phyloP scores from a whole-genome alignment of 2,113 vertebrate species.

The Paraplagusia blochii region DNA sequence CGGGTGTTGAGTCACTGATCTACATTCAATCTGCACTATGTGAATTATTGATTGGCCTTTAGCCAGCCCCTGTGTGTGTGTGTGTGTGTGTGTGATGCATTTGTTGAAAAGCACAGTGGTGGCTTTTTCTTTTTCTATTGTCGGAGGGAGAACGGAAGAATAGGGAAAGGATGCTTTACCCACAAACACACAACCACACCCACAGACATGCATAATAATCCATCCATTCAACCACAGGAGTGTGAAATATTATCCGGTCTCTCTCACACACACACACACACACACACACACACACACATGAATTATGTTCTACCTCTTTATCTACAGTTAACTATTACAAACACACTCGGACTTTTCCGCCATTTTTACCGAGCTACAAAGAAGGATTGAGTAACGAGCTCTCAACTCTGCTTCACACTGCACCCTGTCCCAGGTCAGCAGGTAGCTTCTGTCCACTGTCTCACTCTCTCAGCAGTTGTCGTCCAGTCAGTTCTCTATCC shows the following conservation, averaged over 20 bases:
- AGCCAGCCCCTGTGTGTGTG: slow-evolving; percentile 37
- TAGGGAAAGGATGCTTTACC: background rate
- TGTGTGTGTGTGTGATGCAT: slow-evolving; percentile 25
- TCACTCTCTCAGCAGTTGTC: too few species aligned
- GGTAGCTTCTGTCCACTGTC: too few species aligned
- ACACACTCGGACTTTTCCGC: background rate
- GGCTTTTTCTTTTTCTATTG: slow-evolving; percentile 23
- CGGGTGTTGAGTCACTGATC: slow-evolving; percentile 67
- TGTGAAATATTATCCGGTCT: background rate
- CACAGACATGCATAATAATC: background rate
- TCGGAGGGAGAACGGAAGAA: slow-evolving; percentile 7
- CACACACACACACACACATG: background rate
- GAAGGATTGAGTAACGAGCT: too few species aligned
- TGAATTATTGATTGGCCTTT: slow-evolving; percentile 71
- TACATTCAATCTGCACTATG: slow-evolving; percentile 66
- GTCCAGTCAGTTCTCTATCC: too few species aligned
- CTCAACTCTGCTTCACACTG: too few species aligned
- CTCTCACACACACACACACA: background rate
- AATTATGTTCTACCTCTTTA: too few species aligned
- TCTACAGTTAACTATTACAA: background rate
- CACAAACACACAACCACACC: background rate
- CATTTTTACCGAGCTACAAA: too few species aligned
- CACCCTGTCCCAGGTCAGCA: too few species aligned
- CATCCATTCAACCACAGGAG: slow-evolving; percentile 1
- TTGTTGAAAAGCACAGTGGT: slow-evolving; percentile 47